Percentiles rank a stretch among this genome's conserved stretches.
Evolutionary conservation across 92 coral and sea anemone species (phyloP).

Genomic region (Palythoa caribaeorum): DNA sequence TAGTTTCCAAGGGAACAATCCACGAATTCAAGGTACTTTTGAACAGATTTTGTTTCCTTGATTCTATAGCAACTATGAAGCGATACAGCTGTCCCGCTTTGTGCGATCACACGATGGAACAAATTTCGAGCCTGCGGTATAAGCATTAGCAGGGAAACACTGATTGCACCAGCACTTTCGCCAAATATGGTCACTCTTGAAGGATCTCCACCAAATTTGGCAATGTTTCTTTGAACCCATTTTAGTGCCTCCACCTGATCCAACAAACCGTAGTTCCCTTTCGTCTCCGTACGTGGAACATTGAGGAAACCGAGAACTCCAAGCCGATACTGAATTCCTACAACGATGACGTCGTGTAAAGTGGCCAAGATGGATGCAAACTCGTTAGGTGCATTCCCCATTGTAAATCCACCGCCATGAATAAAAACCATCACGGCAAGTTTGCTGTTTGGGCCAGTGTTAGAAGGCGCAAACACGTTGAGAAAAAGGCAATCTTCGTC

Average conservation of each 20-base stretch:
- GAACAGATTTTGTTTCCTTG: background rate
- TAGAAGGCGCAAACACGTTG: constrained; percentile 62
- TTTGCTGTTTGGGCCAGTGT: constrained; percentile 9
- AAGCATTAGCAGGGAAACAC: constrained; percentile 40
- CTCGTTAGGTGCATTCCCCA: constrained; percentile 14
- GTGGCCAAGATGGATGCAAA: constrained; percentile 50
- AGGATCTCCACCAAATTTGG: constrained; percentile 52
- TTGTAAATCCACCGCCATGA: constrained; percentile 69
- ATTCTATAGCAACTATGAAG: constrained; percentile 3
- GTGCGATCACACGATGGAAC: constrained; percentile 53
- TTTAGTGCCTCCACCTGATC: constrained; percentile 68
- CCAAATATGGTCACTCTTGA: constrained; percentile 51
- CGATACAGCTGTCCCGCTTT: constrained; percentile 40
- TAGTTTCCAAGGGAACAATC: constrained; percentile 8
- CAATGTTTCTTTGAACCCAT: constrained; percentile 55
- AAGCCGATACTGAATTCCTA: constrained; percentile 71
- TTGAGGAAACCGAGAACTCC: constrained; percentile 77
- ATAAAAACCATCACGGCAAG: constrained; percentile 75
- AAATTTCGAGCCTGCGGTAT: constrained; percentile 44
- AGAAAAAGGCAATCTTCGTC: constrained; percentile 75
- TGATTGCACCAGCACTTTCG: constrained; percentile 36
- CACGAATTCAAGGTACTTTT: background rate
- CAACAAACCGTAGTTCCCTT: constrained; percentile 72
- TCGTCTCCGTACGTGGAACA: constrained; percentile 66
- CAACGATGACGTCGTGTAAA: constrained; percentile 67